Evolutionary conservation across 2,113 vertebrate genomes (phyloP), one percentile per base, ranked within the genome.

Genomic region (Malurus elegans): DNA sequence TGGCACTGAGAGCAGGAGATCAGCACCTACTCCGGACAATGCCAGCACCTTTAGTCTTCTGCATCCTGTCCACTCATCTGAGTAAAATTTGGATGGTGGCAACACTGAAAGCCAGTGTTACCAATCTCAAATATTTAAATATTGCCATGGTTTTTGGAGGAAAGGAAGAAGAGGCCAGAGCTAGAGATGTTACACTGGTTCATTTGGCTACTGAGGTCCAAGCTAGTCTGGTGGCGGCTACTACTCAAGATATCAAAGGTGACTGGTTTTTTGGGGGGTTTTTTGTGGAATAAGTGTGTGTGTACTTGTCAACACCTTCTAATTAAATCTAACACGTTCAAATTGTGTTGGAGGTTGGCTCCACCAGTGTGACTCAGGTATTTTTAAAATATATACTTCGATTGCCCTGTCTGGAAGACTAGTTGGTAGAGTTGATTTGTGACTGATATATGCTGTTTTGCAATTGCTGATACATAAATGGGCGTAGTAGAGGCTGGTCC

Each of bases 271-370:
- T 76, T 70, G 71, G 8, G 24, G 9, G 45, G 78, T 85, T 76
- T 70, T 72, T 29, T 45, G 13, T 1, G 31, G 44, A 90, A 58
- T 57, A 58, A 57, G 64, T 91, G 6, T 64, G 15, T 57, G 32
- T 82, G 34, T 80, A 14, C 53, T 84, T 96, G 56, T 88, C 88
- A 94, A 56, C 88, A 88, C 85, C 60, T 88, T 93, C n/a, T 91
- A 86, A 92, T 96, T 88, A 92, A 74, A 88, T 62, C 14, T 73
- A 58, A 51, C 71, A 36, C 73, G 67, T 40, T 73, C n/a, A 90
- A 76, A 79, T 91, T 14, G 7, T 25, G 9, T 62, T 91, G 44
- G 47, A 88, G 50, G 70, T 79, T 0, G 1, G 71, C 80, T 94
- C 62, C 25, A 44, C 56, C n/a, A 53, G 40, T 67, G 51, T 95